A percentile compares a stretch with the other conserved stretches of the same genome.
These are phyloP conservation scores for Drosophila picticornis DNA, from an alignment of 2,888 invertebrate genomes.

Conservation along the genomic window DNA sequence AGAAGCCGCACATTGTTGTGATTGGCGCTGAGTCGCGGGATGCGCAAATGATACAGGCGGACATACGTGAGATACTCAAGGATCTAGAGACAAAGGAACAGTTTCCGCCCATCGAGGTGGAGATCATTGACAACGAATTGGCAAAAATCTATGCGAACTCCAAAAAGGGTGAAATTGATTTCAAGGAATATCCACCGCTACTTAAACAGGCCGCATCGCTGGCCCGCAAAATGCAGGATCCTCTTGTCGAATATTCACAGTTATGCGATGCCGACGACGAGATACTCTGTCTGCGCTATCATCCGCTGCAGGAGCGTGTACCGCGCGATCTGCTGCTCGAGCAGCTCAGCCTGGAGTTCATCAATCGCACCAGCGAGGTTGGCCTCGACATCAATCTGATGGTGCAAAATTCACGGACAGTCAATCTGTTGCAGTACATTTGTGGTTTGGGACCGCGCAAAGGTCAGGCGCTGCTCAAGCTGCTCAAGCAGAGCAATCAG, in stretches of 20 bases:
- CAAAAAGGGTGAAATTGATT: constrained; percentile 92
- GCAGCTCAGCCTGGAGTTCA: constrained; percentile 94
- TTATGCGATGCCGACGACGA: constrained; percentile 98
- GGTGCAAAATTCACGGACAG: constrained; percentile 94
- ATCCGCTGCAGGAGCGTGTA: constrained; percentile 93
- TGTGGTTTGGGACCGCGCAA: constrained; percentile 98
- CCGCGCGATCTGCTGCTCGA: constrained; percentile 94
- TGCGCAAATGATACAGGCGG: constrained; percentile 92
- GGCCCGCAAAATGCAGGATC: constrained; percentile 97
- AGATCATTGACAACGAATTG: constrained; percentile 97
- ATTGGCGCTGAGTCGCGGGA: constrained; percentile 96
- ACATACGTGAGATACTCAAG: constrained; percentile 90
- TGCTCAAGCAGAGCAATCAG: constrained; percentile 95
- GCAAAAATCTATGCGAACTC: constrained; percentile 97
- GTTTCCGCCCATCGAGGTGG: constrained; percentile 94
- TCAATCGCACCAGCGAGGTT: constrained; percentile 98
- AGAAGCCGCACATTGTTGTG: constrained; percentile 97
- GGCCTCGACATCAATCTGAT: constrained; percentile 98
- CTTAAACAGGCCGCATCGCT: constrained; percentile 97
- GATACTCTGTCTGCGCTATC: constrained; percentile 96
- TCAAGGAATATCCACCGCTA: constrained; percentile 96
- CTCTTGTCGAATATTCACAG: constrained; percentile 97
- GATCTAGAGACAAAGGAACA: constrained; percentile 93
- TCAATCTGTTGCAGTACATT: constrained; percentile 97
- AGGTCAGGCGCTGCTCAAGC: constrained; percentile 93